Base-by-base conservation (phyloP, 2,113 vertebrate genomes). In the Eretmochelys imbricata region DNA sequence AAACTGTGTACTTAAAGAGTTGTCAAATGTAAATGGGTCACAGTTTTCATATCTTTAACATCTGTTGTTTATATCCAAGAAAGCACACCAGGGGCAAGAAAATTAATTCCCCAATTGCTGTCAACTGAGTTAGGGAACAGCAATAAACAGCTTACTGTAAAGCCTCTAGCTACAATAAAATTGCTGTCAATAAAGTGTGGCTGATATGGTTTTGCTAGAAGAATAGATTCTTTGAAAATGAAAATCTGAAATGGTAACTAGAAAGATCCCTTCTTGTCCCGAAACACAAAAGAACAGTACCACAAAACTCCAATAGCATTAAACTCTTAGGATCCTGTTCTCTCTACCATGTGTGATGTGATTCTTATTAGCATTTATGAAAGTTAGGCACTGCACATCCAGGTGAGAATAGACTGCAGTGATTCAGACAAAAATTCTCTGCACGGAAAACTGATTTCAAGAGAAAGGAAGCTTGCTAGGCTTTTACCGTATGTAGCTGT, bases 71-170 rank as follows among this genome's bases (percentile, higher is more conserved):
- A 98, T 98, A 98, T 97, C 96, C 97, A 98, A 98, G 98, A 98
- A 98, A 98, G 96, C 98, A 99, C 98, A 98, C 98, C 97, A 97
- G 98, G 98, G 98, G 98, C 96, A 98, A 97, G 98, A 98, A 98
- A 98, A 98, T 98, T 98, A 99, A 99, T 99, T 98, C 98, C 98
- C 98, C 98, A 98, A 98, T 98, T 98, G 98, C 98, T 99, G 98
- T 98, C 98, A 99, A 98, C 97, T 13, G 91, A 96, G 97, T 98
- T 98, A 98, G 97, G 97, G 98, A 98, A 97, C 96, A 97, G 98
- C 97, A 98, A 98, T 98, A 98, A 99, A 98, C 98, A 98, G 97
- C 98, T 98, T 98, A 98, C 97, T 98, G 97, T 98, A 98, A 97
- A 98, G 98, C 98, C 97, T 98, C 98, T 93, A 98, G 99, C 98